These are phyloP conservation scores for Aulostomus chinensis DNA, from an alignment of 2,797 vertebrate species.

Conservation along the genomic window DNA sequence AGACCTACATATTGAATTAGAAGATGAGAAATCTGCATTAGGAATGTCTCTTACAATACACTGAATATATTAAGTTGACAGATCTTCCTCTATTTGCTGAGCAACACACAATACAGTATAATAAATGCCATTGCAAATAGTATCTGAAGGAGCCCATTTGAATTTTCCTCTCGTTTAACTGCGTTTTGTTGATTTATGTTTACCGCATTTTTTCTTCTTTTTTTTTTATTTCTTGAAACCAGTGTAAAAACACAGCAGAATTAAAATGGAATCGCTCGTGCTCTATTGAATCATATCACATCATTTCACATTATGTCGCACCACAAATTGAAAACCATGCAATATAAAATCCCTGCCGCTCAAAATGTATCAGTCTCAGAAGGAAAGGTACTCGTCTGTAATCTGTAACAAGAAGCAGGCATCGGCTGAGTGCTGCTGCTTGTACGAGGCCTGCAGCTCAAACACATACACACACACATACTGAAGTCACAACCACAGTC, in stretches of 20 bases:
- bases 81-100: slow-evolving; percentile 15
- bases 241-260: slow-evolving; percentile 20
- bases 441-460: neutral
- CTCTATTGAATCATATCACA: slow-evolving; percentile 50
- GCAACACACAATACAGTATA: slow-evolving; percentile 25
- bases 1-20: no score
- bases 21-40: neutral
- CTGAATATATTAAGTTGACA: slow-evolving; percentile 14
- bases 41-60: no score
- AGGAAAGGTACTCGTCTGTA: slow-evolving; percentile 10
- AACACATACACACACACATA: neutral
- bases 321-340: slow-evolving; percentile 21
- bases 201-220: slow-evolving; percentile 1
- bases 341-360: slow-evolving; percentile 27
- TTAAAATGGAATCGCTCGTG: slow-evolving; percentile 39
- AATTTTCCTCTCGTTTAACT: slow-evolving; percentile 35
- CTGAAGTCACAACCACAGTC: neutral
- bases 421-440: neutral
- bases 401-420: slow-evolving; percentile 1
- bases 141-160: slow-evolving; percentile 23
- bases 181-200: slow-evolving; percentile 47
- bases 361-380: slow-evolving; percentile 12
- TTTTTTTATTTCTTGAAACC: neutral
- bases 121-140: slow-evolving; percentile 26
- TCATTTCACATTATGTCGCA: slow-evolving; percentile 44